Conservation (phyloP, 2,797 vertebrate genomes). For the Clarias pachynema region DNA sequence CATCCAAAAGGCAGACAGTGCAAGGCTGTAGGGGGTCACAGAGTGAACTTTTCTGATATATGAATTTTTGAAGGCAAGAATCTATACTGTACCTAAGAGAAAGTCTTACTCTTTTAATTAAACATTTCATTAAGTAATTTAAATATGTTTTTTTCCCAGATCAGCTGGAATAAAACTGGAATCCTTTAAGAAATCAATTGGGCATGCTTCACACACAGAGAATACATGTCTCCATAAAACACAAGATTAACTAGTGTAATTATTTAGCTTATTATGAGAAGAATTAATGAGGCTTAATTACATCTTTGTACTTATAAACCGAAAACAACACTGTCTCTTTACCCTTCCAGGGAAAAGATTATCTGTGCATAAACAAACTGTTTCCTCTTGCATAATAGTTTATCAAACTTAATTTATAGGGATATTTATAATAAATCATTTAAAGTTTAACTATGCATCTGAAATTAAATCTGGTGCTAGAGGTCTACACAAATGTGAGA, state of each 20-base stretch:
- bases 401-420: background rate
- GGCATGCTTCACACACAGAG: background rate
- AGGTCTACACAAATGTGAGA: background rate
- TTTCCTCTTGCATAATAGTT: background rate
- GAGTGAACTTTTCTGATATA: constrained; percentile 20
- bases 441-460: background rate
- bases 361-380: background rate
- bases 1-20: constrained; percentile 47
- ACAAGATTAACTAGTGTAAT: background rate
- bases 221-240: background rate
- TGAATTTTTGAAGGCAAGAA: background rate
- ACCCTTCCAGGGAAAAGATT: background rate
- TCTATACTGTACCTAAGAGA: background rate
- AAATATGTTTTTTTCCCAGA: background rate
- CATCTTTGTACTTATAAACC: background rate
- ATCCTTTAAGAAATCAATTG: background rate
- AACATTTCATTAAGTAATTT: background rate
- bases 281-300: background rate
- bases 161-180: background rate
- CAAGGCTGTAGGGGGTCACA: constrained; percentile 37
- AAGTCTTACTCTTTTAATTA: background rate
- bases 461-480: background rate
- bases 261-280: background rate
- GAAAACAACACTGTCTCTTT: background rate
- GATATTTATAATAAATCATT: background rate